These are phyloP conservation scores for Calameuta pallipes DNA, from an alignment of 2,888 invertebrate species.

Conservation along the genomic window DNA sequence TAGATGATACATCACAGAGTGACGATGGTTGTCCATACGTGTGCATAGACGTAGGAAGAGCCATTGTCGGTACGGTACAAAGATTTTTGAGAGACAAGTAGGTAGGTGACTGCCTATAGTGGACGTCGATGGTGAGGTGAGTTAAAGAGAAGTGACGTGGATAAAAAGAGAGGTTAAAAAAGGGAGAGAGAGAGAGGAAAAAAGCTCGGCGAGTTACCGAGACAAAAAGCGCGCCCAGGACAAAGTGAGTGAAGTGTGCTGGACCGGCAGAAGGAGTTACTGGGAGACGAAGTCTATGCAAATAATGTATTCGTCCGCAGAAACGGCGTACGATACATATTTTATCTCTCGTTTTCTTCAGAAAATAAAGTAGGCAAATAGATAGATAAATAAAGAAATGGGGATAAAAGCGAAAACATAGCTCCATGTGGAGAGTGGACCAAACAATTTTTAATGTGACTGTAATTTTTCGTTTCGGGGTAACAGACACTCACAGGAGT, in stretches of 20 bases:
- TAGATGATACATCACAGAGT: neutral
- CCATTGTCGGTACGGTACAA: neutral
- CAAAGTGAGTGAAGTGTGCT: conserved; percentile 15
- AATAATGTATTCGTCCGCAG: conserved; percentile 5
- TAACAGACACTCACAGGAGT: neutral
- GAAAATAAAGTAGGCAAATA: neutral
- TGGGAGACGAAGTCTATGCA: neutral
- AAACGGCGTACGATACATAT: neutral
- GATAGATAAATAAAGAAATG: neutral
- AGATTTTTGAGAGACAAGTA: neutral
- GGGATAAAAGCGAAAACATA: neutral
- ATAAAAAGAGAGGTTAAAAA: neutral
- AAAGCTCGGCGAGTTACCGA: neutral
- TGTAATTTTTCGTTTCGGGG: neutral
- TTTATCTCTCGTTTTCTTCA: neutral
- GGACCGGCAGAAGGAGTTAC: conserved; percentile 9
- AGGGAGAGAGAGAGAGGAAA: neutral
- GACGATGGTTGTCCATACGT: neutral
- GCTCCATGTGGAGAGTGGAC: neutral
- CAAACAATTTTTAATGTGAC: neutral
- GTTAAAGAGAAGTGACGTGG: neutral
- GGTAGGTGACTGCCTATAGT: neutral
- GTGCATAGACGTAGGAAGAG: neutral
- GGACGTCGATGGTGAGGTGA: neutral
- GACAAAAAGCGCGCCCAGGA: conserved; percentile 14